Base-by-base conservation (phyloP, 2,888 invertebrate species). In the Homarus gammarus region DNA sequence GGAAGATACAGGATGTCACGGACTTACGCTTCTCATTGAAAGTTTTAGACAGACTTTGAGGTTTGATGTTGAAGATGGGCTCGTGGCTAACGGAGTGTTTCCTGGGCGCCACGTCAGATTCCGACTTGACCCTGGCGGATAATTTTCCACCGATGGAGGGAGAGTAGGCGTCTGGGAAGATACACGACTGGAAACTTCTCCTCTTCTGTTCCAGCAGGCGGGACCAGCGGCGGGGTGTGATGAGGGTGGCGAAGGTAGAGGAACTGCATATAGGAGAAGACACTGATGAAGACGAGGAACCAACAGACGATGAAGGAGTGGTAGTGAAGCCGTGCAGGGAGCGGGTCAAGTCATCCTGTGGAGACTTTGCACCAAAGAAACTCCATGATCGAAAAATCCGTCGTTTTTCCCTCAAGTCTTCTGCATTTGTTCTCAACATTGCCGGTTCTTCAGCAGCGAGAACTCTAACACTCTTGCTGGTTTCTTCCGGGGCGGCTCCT, bases 1-100 rank as follows among this genome's bases (percentile, higher is more conserved):
- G 44, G 40, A 86, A 86, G n/a, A 90, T 86, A 70, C 90, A 90
- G 33, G 86, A 90, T 18, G 72, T 72, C n/a, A 90, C 75, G 33
- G 78, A 33, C 70, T 27, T 77, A 1, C 86, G 77, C 40, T 78
- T 77, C n/a, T 38, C 27, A n/a, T 68, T 31, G 8, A 64, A 44
- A 12, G 18, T 40, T 51, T 77, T 85, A 10, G 77, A 77, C 40
- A 22, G 12, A 27, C 49, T 68, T 49, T 70, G 36, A 18, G 27
- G 70, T 2, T 18, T 31, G 6, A 8, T 31, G 31, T 22, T 27
- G 40, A 33, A 12, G 12, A 5, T 5, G 10, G 31, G 51, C 33
- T 22, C 40, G 78, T 31, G 22, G 18, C 33, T 51, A 12, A 12
- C 56, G 38, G 12, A 12, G 38, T 22, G 40, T 38, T 40, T n/a